Conservation (phyloP, 2,797 vertebrate species). For the Sebastes wilsoni region DNA sequence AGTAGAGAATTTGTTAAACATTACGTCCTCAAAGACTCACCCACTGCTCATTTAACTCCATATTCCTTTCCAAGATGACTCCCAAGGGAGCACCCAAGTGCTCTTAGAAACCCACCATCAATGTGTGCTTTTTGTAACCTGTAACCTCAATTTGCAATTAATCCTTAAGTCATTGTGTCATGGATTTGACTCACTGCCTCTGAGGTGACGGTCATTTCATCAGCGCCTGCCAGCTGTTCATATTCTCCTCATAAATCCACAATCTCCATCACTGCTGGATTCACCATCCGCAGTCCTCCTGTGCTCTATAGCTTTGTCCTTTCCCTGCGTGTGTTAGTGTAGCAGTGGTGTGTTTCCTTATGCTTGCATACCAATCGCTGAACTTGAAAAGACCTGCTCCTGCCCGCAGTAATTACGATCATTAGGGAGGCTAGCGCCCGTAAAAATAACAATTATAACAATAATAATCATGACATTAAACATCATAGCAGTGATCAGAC, state of each 20-base stretch:
- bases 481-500: constrained; percentile 3
- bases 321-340: not conserved
- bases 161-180: constrained; percentile 25
- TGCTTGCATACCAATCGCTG: constrained; percentile 14
- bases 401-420: constrained; percentile 27
- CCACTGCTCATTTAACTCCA: not conserved
- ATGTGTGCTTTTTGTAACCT: constrained; percentile 13
- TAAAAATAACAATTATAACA: constrained; percentile 42
- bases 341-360: not conserved
- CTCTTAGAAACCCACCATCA: constrained; percentile 24
- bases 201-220: constrained; percentile 28
- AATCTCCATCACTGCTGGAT: not conserved
- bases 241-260: constrained; percentile 26
- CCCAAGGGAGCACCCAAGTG: not conserved
- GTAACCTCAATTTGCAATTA: constrained; percentile 44
- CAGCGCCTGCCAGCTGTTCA: constrained; percentile 26
- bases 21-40: constrained; percentile 11
- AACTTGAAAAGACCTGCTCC: constrained; percentile 28
- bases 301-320: not conserved
- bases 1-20: not conserved
- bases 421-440: constrained; percentile 14
- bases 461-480: constrained; percentile 18
- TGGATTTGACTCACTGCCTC: constrained; percentile 27
- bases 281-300: not conserved
- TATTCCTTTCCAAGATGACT: constrained; percentile 8